Evolutionary conservation across 2,888 invertebrate genomes (phyloP).

Genomic region (Spilosoma lubricipeda): DNA sequence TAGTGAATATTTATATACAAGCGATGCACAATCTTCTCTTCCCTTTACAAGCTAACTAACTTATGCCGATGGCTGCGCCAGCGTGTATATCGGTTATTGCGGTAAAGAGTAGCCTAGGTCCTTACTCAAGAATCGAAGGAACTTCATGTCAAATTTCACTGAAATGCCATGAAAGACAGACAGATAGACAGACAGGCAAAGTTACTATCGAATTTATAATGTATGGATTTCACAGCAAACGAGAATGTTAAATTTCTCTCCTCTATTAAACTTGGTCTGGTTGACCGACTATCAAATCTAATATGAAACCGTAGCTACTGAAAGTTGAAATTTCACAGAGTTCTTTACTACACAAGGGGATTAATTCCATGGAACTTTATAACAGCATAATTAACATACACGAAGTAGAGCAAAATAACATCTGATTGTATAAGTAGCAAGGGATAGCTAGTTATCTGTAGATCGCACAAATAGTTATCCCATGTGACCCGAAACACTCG

Average conservation of each 20-base stretch:
- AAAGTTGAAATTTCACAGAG: not conserved
- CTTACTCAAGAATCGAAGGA: no score
- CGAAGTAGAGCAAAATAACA: not conserved
- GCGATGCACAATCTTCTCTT: not conserved
- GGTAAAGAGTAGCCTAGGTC: no score
- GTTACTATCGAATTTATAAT: not conserved
- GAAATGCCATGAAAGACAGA: no score
- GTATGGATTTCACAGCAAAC: not conserved
- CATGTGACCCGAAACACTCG: conserved; percentile 5
- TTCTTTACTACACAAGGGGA: not conserved
- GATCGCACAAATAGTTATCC: conserved; percentile 11
- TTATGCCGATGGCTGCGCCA: no score
- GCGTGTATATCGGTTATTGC: no score
- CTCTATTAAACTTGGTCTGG: not conserved
- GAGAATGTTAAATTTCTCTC: not conserved
- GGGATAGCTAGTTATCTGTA: not conserved
- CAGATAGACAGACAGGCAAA: no score
- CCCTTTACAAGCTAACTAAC: no score
- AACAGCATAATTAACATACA: not conserved
- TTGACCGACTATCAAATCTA: not conserved
- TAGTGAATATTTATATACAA: no score
- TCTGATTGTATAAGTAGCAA: not conserved
- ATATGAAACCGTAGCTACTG: not conserved
- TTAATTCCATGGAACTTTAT: not conserved
- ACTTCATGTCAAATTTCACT: no score